Evolutionary conservation across 2,797 vertebrate genomes (phyloP).

Genomic region (Netta rufina): DNA sequence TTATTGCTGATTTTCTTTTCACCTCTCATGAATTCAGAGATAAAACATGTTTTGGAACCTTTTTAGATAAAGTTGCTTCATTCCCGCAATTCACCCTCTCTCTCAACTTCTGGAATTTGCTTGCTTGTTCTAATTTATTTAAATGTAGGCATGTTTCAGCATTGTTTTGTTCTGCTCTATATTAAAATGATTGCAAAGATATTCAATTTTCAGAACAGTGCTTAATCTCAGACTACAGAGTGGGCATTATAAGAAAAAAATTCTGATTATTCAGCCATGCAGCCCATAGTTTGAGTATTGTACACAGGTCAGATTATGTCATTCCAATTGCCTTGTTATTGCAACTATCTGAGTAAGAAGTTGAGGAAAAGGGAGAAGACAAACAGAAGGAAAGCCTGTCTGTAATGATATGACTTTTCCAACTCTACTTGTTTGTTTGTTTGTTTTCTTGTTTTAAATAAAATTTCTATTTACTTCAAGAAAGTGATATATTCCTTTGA

Average conservation of each 20-base stretch:
- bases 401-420: neutral
- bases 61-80: neutral
- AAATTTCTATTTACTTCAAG: neutral
- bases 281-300: neutral
- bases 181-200: constrained; percentile 47
- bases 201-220: constrained; percentile 26
- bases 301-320: neutral
- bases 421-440: neutral
- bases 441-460: neutral
- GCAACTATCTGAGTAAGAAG: neutral
- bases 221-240: constrained; percentile 1
- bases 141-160: neutral
- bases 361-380: neutral
- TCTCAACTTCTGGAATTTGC: neutral
- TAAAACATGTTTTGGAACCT: neutral
- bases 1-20: constrained; percentile 48
- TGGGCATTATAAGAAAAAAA: neutral
- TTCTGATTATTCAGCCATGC: neutral
- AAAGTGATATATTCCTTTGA: neutral
- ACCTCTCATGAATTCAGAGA: neutral
- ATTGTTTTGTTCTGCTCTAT: neutral
- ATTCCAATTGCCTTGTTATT: neutral
- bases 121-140: constrained; percentile 34
- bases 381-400: neutral
- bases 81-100: neutral